phyloP scores from a whole-genome alignment of 2,888 invertebrate species.

The Corbicula japonica region DNA sequence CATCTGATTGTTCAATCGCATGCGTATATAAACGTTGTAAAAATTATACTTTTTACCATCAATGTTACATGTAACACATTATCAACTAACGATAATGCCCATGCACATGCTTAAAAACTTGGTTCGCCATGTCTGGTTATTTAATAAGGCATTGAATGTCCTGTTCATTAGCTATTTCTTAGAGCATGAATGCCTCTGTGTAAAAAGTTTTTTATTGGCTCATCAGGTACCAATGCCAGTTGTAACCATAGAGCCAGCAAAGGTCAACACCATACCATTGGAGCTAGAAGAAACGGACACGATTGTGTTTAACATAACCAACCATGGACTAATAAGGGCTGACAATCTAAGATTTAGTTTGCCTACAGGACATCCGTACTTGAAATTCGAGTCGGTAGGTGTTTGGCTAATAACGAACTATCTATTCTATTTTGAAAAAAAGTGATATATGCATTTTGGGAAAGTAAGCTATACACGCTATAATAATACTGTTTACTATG shows the following conservation, averaged over 20 bases:
- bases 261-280: conserved; percentile 61
- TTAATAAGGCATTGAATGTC: no score
- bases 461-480: neutral
- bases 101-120: neutral
- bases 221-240: conserved; percentile 77
- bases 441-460: neutral
- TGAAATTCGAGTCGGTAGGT: conserved; percentile 68
- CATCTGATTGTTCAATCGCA: no score
- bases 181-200: no score
- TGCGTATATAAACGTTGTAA: neutral
- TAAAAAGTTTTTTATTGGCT: no score
- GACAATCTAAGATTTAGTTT: conserved; percentile 65
- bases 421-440: no score
- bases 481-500: neutral
- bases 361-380: conserved; percentile 66
- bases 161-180: no score
- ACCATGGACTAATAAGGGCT: conserved; percentile 76
- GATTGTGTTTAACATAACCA: conserved; percentile 69
- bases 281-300: conserved; percentile 57
- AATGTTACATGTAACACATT: neutral
- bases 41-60: neutral
- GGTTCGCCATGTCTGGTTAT: neutral
- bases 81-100: no score
- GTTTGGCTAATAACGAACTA: no score
- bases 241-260: conserved; percentile 69